phyloP scores from a whole-genome alignment of 1,140 invertebrate species.

The Arctopsyche grandis region DNA sequence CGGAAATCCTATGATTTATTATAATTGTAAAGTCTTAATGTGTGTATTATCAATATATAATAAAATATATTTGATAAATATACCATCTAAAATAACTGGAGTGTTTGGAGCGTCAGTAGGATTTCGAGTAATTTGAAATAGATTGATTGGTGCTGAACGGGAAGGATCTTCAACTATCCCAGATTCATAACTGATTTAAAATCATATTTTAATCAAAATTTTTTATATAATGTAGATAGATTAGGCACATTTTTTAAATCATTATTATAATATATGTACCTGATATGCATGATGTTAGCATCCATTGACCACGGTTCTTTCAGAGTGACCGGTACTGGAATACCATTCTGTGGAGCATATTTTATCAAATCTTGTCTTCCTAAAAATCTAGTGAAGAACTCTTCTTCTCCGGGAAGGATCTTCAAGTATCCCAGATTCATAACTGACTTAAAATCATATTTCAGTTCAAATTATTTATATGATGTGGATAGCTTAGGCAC shows the following conservation, averaged over 20 bases:
- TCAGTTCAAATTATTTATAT: too few relatives aligned
- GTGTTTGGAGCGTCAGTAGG: constrained; percentile 70
- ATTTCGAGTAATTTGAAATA: constrained; percentile 80
- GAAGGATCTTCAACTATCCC: constrained; percentile 83
- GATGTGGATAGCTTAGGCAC: too few relatives aligned
- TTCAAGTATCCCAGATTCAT: too few relatives aligned
- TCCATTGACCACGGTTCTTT: constrained; percentile 87
- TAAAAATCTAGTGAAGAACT: constrained; percentile 80
- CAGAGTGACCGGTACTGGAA: constrained; percentile 80
- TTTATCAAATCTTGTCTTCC: constrained; percentile 80
- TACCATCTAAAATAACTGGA: constrained; percentile 70
- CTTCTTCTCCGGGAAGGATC: too few relatives aligned
- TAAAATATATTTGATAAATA: constrained; percentile 37
- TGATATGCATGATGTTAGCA: constrained; percentile 86
- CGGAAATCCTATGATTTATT: constrained; percentile 64
- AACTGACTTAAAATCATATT: too few relatives aligned
- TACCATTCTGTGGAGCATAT: constrained; percentile 76
- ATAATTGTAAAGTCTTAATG: constrained; percentile 25
- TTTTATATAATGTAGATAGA: not conserved
- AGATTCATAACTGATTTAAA: constrained; percentile 78
- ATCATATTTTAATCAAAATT: constrained; percentile 20
- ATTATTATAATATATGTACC: constrained; percentile 58
- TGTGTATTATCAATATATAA: not conserved
- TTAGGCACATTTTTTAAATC: too few relatives aligned
- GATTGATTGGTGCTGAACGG: constrained; percentile 70